Conservation (phyloP, 1,140 invertebrate genomes). For the Adelges cooleyi region DNA sequence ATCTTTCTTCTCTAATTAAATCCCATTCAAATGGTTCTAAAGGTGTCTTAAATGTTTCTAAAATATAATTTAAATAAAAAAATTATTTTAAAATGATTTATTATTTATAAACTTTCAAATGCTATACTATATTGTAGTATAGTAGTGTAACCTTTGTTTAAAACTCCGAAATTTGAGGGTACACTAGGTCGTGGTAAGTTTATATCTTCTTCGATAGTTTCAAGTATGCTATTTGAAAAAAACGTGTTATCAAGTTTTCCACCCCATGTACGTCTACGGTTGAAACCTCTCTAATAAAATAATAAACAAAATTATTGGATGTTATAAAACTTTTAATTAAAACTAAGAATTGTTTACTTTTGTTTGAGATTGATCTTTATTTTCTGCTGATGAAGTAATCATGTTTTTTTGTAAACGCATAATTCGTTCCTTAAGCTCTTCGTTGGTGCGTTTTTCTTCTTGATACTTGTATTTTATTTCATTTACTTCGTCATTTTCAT, state of each 20-base stretch:
- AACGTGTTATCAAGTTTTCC: slow-evolving; percentile 28
- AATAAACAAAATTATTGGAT: slow-evolving; percentile 3
- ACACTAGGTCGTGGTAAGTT: slow-evolving; percentile 6
- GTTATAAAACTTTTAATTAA: too few relatives aligned
- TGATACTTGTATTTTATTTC: slow-evolving; percentile 34
- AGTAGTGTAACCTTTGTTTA: slow-evolving; percentile 24
- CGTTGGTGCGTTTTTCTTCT: slow-evolving; percentile 34
- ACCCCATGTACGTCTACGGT: slow-evolving; percentile 35
- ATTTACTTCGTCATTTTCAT: slow-evolving; percentile 33
- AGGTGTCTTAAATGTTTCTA: slow-evolving; percentile 33
- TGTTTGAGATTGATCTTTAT: neutral
- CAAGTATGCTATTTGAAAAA: slow-evolving; percentile 29
- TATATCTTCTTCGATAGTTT: slow-evolving; percentile 34
- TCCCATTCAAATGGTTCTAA: slow-evolving; percentile 37
- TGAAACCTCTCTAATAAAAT: slow-evolving; percentile 30
- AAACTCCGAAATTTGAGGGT: slow-evolving; percentile 24
- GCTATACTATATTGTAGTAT: too few relatives aligned
- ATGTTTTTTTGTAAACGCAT: slow-evolving; percentile 34
- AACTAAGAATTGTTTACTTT: slow-evolving; percentile 15
- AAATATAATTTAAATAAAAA: neutral
- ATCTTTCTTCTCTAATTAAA: slow-evolving; percentile 33
- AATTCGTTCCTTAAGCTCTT: slow-evolving; percentile 35
- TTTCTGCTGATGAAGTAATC: slow-evolving; percentile 33
- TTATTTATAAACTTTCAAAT: too few relatives aligned
- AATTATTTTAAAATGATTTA: too few relatives aligned